Conservation (phyloP, 1,140 invertebrate species). For the Drosophila fuyamai region DNA sequence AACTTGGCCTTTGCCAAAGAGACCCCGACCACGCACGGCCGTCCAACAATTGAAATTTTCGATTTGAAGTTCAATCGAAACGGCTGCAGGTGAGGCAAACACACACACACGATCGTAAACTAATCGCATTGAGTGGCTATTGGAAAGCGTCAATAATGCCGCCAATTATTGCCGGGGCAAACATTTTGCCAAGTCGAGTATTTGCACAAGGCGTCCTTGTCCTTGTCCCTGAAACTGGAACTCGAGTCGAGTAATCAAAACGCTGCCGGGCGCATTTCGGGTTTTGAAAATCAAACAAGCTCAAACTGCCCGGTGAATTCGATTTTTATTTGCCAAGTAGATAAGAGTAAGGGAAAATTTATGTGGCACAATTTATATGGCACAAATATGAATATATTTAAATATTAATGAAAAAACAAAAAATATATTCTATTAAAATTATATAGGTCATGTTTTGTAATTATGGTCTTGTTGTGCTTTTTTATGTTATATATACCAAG, state of each 20-base stretch:
- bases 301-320: background rate
- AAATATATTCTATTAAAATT: too few species aligned
- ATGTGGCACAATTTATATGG: too few species aligned
- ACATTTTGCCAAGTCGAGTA: conserved; percentile 50
- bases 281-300: conserved; percentile 6
- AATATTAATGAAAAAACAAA: too few species aligned
- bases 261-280: conserved; percentile 24
- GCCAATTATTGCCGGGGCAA: conserved; percentile 55
- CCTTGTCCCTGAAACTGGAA: conserved; percentile 65
- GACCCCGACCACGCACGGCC: conserved; percentile 61
- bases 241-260: conserved; percentile 29
- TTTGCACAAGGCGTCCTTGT: conserved; percentile 79
- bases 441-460: too few species aligned
- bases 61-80: conserved; percentile 40
- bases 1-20: conserved; percentile 74
- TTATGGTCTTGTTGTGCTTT: too few species aligned
- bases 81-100: conserved; percentile 55
- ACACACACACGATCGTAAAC: conserved; percentile 28
- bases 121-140: conserved; percentile 75
- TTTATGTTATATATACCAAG: too few species aligned
- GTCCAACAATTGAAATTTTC: conserved; percentile 54
- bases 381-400: too few species aligned
- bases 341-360: background rate
- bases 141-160: conserved; percentile 70
- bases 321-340: conserved; percentile 2